Percentiles rank a stretch among this genome's conserved stretches.
Evolutionary conservation across 2,113 vertebrate genomes (phyloP).

Genomic region (Bubo bubo): DNA sequence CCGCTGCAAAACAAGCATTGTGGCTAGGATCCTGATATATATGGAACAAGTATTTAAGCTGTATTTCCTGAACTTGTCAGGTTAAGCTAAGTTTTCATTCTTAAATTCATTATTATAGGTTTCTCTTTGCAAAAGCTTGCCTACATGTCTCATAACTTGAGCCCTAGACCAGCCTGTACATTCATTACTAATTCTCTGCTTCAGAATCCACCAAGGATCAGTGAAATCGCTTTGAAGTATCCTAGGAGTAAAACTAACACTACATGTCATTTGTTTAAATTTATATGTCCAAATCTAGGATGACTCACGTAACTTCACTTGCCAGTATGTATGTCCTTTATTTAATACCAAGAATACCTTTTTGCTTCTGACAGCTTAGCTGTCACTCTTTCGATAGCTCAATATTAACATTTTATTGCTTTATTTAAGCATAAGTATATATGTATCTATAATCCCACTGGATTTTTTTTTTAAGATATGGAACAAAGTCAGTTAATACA

Average conservation of each 20-base stretch:
- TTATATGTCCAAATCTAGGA: neutral
- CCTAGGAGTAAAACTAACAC: conserved; percentile 13
- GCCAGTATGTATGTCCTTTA: neutral
- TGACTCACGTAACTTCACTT: conserved; percentile 2
- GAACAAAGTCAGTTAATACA: neutral
- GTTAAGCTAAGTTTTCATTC: neutral
- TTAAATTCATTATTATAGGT: neutral
- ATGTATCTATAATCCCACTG: neutral
- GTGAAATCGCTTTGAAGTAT: neutral
- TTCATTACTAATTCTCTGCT: neutral
- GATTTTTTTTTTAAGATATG: neutral
- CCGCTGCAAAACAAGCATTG: neutral
- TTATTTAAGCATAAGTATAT: neutral
- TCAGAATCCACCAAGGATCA: conserved; percentile 32
- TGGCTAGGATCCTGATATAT: neutral
- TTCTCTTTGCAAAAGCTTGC: neutral
- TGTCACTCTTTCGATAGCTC: neutral
- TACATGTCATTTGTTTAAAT: conserved; percentile 43
- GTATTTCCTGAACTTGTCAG: neutral
- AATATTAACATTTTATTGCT: conserved; percentile 6
- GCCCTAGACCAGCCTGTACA: neutral
- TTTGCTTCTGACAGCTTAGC: conserved; percentile 1
- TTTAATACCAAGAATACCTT: conserved; percentile 7
- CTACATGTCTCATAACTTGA: neutral
- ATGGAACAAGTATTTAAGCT: neutral